These are phyloP conservation scores for Tenodera sinensis DNA, from an alignment of 2,888 invertebrate species.

Conservation along the genomic window DNA sequence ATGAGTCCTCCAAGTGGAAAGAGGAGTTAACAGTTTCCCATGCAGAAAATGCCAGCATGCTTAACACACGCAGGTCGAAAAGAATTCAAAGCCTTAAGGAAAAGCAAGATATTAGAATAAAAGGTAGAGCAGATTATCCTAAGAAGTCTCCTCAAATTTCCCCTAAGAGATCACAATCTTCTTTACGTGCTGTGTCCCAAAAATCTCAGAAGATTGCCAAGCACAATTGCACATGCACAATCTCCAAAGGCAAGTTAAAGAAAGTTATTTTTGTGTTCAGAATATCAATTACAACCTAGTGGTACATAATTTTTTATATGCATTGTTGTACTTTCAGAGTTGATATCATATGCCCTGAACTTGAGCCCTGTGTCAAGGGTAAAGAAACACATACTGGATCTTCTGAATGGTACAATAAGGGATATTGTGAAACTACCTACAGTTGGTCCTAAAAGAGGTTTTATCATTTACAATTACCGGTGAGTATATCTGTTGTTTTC, in stretches of 20 bases:
- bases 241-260: not conserved
- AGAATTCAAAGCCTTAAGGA: not conserved
- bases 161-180: not conserved
- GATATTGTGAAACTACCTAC: not conserved
- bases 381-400: not conserved
- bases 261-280: not conserved
- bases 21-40: not conserved
- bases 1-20: not conserved
- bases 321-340: not conserved
- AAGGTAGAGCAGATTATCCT: not conserved
- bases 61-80: not conserved
- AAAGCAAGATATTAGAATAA: not conserved
- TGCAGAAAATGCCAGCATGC: not conserved
- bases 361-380: not conserved
- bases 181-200: not conserved
- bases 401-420: not conserved
- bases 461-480: slow-evolving; percentile 4
- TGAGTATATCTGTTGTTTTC: not conserved
- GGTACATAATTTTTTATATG: not conserved
- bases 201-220: not conserved
- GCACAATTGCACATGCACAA: not conserved
- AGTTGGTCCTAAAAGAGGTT: not conserved
- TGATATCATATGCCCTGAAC: not conserved
- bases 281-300: not conserved
- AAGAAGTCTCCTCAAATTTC: not conserved